These are phyloP conservation scores for Cantharis rufa DNA, from an alignment of 2,888 invertebrate species.

Conservation along the genomic window DNA sequence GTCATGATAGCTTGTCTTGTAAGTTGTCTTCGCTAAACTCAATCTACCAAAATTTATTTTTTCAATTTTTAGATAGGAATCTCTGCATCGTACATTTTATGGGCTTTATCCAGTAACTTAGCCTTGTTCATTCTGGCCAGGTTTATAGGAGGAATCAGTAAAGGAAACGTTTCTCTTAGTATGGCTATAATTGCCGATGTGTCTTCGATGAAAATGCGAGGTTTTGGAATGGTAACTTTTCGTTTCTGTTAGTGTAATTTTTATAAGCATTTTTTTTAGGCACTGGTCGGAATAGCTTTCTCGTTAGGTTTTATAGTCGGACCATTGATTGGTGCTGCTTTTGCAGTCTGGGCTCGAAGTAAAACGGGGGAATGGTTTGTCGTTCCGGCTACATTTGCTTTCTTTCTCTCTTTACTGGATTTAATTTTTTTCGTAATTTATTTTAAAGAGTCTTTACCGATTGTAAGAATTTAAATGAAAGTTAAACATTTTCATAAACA, in stretches of 20 bases:
- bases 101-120: constrained; percentile 88
- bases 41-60: neutral
- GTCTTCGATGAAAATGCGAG: constrained; percentile 80
- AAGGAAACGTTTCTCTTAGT: constrained; percentile 93
- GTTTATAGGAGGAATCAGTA: constrained; percentile 92
- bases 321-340: constrained; percentile 90
- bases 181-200: constrained; percentile 96
- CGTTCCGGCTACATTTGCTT: constrained; percentile 78
- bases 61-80: constrained; percentile 74
- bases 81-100: constrained; percentile 81
- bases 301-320: constrained; percentile 97
- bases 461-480: constrained; percentile 55
- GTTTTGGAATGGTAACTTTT: constrained; percentile 85
- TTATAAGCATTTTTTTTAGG: constrained; percentile 61
- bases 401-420: constrained; percentile 75
- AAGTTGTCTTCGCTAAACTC: constrained; percentile 49
- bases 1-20: constrained; percentile 84
- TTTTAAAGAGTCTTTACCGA: constrained; percentile 83
- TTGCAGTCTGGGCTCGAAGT: constrained; percentile 71
- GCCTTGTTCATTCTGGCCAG: constrained; percentile 89
- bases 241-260: constrained; percentile 11
- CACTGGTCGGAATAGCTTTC: constrained; percentile 96
- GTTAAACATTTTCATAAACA: neutral
- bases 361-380: constrained; percentile 75
- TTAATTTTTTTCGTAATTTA: constrained; percentile 72